phyloP scores from a whole-genome alignment of 2,113 vertebrate genomes.

The Sitta europaea region DNA sequence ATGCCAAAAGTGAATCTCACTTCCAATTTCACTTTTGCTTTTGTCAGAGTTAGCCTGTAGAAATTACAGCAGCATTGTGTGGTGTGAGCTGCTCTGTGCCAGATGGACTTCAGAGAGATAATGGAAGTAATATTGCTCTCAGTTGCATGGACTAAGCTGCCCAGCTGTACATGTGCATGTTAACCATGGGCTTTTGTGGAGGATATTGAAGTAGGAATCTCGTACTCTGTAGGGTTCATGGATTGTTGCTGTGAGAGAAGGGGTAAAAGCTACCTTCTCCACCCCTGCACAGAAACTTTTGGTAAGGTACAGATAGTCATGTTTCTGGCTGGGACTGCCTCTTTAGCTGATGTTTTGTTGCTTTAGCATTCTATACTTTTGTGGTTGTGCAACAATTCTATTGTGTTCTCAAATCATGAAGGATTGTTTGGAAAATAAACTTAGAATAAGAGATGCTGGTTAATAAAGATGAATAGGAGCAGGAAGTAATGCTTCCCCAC shows the following conservation, averaged over 20 bases:
- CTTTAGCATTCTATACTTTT: background rate
- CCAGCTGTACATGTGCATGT: slow-evolving; percentile 12
- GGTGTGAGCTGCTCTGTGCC: background rate
- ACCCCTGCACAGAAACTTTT: background rate
- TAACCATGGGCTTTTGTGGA: background rate
- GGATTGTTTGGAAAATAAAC: background rate
- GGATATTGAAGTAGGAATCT: background rate
- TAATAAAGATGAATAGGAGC: background rate
- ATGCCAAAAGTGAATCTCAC: background rate
- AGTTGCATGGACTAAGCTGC: background rate
- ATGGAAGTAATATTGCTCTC: background rate
- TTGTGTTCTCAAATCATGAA: background rate
- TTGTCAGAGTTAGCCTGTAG: background rate
- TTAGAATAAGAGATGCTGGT: background rate
- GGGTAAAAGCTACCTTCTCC: background rate
- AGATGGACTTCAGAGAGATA: slow-evolving; percentile 19
- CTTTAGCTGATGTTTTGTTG: background rate
- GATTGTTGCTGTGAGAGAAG: background rate
- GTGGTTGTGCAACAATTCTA: background rate
- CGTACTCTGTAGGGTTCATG: background rate
- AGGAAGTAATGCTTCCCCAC: background rate
- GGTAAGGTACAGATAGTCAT: accelerated
- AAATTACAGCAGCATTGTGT: background rate
- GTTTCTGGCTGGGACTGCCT: background rate
- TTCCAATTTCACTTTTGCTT: background rate